Base-by-base conservation (phyloP, 2,797 vertebrate species). In the Acipenser transmontanus region DNA sequence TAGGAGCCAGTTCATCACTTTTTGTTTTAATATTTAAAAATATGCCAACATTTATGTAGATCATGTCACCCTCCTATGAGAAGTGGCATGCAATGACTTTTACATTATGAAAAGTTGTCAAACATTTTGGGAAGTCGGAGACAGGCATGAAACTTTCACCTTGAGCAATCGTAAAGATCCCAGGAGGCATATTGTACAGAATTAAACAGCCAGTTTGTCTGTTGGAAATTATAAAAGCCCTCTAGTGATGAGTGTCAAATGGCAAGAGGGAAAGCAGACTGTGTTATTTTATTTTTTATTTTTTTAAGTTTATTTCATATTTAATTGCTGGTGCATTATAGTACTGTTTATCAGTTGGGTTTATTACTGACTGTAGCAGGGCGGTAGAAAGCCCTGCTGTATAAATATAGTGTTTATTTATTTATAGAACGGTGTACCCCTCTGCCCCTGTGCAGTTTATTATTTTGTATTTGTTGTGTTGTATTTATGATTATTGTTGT, bases 141-240 rank as follows among this genome's bases (percentile, higher is more conserved):
- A 34, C 1, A 57, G 11, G 11, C 54, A 57, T 52, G 34, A 50
- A 49, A 49, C 13, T 60, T 66, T 17, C 14, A 61, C 10, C 57
- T 20, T 57, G 54, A 62, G 20, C 47, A n/a, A 4, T 8, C 4
- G 54, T 9, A n/a, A 57, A 57, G 20, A 62, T 47, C 11, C 20
- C 47, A 62, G 47, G 47, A 59, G 49, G 6, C 65, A 60, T 10
- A 7, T n/a, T 66, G 14, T 59, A 8, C 47, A 34, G 14, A 66
- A 59, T 50, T 66, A 47, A 51, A 12, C 14, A 66, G 7, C 34
- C 17, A 66, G 11, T 66, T 48, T 9, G 49, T 66, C 65, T 60
- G n/a, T 20, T 17, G 1, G 9, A 9, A 50, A 59, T 60, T 14
- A 50, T 50, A 8, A 50, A 61, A 66, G 56, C n/a, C 54, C 54